Evolutionary conservation across 1,140 invertebrate genomes (phyloP).

Genomic region (Bursaphelenchus mucronatus): DNA sequence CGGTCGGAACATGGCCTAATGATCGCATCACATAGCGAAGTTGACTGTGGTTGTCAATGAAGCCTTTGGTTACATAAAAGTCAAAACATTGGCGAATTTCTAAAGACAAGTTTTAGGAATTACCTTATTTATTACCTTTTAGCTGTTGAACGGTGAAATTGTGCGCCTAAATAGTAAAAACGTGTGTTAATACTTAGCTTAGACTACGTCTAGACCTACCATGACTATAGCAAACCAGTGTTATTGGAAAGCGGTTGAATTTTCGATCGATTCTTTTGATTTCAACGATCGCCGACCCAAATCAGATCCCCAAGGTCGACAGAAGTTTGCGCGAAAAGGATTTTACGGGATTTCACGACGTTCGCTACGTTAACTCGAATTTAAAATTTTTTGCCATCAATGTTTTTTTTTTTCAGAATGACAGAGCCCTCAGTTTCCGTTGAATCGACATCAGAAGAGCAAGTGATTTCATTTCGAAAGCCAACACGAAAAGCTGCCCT

Average conservation of each 20-base stretch:
- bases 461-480: slow-evolving; percentile 2
- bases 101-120: slow-evolving; percentile 5
- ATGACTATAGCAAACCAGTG: too few relatives aligned
- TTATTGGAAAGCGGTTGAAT: too few relatives aligned
- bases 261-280: slow-evolving; percentile 6
- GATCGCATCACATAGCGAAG: slow-evolving; percentile 22
- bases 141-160: slow-evolving; percentile 19
- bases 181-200: not conserved
- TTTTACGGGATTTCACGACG: too few relatives aligned
- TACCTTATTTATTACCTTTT: slow-evolving; percentile 17
- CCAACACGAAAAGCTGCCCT: slow-evolving; percentile 1
- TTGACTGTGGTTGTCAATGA: slow-evolving; percentile 15
- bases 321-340: too few relatives aligned
- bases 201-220: not conserved
- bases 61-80: slow-evolving; percentile 16
- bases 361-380: too few relatives aligned
- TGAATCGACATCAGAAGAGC: not conserved
- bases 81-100: slow-evolving; percentile 26
- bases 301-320: too few relatives aligned
- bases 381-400: too few relatives aligned
- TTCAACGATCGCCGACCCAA: slow-evolving; percentile 1
- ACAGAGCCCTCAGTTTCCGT: too few relatives aligned
- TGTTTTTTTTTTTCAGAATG: too few relatives aligned
- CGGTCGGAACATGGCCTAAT: slow-evolving; percentile 23
- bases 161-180: slow-evolving; percentile 21